Percentiles rank a stretch among this genome's conserved stretches.
Evolutionary conservation across 2,113 vertebrate genomes (phyloP).

Genomic region (Oryzias woworae): DNA sequence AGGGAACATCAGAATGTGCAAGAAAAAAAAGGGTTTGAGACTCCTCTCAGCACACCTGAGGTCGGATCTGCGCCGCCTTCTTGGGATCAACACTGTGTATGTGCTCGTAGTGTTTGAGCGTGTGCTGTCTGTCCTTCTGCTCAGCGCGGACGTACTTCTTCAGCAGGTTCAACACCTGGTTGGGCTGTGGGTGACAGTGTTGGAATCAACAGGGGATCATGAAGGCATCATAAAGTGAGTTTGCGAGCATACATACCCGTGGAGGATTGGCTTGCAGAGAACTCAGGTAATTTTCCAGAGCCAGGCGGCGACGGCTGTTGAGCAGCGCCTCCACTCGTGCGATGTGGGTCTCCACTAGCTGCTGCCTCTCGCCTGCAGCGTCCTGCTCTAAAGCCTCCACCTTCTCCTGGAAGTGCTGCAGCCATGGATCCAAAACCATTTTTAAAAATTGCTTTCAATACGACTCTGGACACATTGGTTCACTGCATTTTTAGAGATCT

Average conservation of each 20-base stretch:
- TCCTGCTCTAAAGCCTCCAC: constrained; percentile 95
- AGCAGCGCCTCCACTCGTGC: constrained; percentile 94
- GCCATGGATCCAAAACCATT: background rate
- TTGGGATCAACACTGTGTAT: constrained; percentile 92
- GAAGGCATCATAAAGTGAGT: too few species aligned
- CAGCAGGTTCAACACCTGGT: constrained; percentile 89
- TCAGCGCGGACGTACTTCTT: constrained; percentile 91
- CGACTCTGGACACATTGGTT: background rate
- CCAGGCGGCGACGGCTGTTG: constrained; percentile 88
- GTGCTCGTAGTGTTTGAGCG: constrained; percentile 92
- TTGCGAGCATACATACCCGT: constrained; percentile 54
- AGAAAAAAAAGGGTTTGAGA: too few species aligned
- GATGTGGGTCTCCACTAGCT: constrained; percentile 95
- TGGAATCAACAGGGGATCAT: background rate
- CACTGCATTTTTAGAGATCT: too few species aligned
- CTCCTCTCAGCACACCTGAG: constrained; percentile 81
- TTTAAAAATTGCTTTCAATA: background rate
- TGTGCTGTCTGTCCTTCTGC: constrained; percentile 94
- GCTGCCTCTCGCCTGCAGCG: constrained; percentile 94
- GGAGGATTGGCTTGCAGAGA: constrained; percentile 89
- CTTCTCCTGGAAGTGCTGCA: constrained; percentile 93
- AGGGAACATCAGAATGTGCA: too few species aligned
- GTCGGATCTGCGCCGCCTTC: constrained; percentile 94
- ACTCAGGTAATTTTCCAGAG: constrained; percentile 92
- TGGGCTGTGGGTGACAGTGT: constrained; percentile 74